Evolutionary conservation across 2,797 vertebrate genomes (phyloP).

Genomic region (Hybognathus amarus): DNA sequence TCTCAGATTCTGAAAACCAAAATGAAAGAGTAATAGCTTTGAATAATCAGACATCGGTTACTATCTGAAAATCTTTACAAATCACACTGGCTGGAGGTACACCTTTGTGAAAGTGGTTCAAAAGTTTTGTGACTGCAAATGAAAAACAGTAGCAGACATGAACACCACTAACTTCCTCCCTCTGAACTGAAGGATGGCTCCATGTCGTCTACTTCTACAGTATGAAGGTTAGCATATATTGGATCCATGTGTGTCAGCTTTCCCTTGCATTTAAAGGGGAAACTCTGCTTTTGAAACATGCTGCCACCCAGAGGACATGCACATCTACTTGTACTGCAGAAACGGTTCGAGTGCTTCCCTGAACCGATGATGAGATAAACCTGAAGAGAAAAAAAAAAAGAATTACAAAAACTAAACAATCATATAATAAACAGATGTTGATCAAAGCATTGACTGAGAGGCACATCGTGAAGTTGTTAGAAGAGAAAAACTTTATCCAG

Average conservation of each 20-base stretch:
- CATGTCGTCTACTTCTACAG: slow-evolving; percentile 76
- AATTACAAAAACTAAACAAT: slow-evolving; percentile 4
- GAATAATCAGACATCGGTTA: slow-evolving; percentile 46
- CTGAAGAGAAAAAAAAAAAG: not conserved
- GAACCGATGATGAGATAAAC: slow-evolving; percentile 1
- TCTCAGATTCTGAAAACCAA: not conserved
- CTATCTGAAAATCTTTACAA: slow-evolving; percentile 61
- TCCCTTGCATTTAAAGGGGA: slow-evolving; percentile 39
- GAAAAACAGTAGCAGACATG: slow-evolving; percentile 72
- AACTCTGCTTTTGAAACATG: slow-evolving; percentile 52
- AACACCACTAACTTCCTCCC: slow-evolving; percentile 74
- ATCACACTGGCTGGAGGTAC: slow-evolving; percentile 47
- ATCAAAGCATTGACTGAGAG: slow-evolving; percentile 3
- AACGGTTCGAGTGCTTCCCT: slow-evolving; percentile 6
- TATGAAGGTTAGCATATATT: slow-evolving; percentile 76
- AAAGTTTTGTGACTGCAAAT: slow-evolving; percentile 63
- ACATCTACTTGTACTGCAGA: slow-evolving; percentile 33
- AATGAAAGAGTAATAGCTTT: slow-evolving; percentile 21
- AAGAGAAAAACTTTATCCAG: not conserved
- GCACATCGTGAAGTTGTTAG: not conserved
- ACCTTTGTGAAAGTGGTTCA: slow-evolving; percentile 57
- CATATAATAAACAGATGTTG: not conserved
- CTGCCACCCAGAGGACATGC: slow-evolving; percentile 61
- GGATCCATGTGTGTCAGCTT: slow-evolving; percentile 79
- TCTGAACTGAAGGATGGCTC: slow-evolving; percentile 77